Evolutionary conservation across 2,888 invertebrate species (phyloP).

Genomic region (Folsomia candida): DNA sequence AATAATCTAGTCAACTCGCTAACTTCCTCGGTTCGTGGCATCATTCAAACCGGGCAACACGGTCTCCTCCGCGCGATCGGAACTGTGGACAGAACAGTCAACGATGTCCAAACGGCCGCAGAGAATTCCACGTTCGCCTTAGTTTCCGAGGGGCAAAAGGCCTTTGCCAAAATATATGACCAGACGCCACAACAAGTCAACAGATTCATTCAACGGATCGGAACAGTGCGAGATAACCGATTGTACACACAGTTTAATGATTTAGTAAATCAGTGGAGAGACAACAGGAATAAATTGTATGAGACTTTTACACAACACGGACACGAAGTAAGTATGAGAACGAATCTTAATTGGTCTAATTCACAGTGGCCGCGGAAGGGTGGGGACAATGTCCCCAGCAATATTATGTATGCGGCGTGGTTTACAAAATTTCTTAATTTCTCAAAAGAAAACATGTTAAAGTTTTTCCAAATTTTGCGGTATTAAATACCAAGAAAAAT

Average conservation of each 20-base stretch:
- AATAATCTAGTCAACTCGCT: slow-evolving; percentile 7
- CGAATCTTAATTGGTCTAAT: too few relatives aligned
- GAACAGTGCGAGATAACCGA: slow-evolving; percentile 14
- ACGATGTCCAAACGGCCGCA: slow-evolving; percentile 17
- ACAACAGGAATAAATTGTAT: slow-evolving; percentile 21
- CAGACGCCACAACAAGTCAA: slow-evolving; percentile 26
- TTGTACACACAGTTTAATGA: slow-evolving; percentile 18
- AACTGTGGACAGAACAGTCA: slow-evolving; percentile 19
- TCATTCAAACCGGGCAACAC: slow-evolving; percentile 19
- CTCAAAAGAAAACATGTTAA: too few relatives aligned
- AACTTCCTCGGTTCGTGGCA: background rate
- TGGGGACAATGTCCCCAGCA: too few relatives aligned
- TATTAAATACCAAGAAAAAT: background rate
- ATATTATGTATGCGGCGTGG: too few relatives aligned
- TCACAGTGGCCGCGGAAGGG: too few relatives aligned
- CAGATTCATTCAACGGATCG: slow-evolving; percentile 24
- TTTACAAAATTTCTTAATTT: too few relatives aligned
- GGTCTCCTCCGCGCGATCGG: slow-evolving; percentile 26
- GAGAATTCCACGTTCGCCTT: slow-evolving; percentile 18
- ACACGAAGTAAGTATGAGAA: slow-evolving; percentile 31
- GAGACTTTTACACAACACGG: slow-evolving; percentile 31
- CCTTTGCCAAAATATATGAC: slow-evolving; percentile 25
- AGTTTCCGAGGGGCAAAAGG: slow-evolving; percentile 28
- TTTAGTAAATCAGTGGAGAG: slow-evolving; percentile 23
- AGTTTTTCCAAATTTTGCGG: background rate